Evolutionary conservation across 2,888 invertebrate species (phyloP).

Genomic region (Pristionchus arcanus): DNA sequence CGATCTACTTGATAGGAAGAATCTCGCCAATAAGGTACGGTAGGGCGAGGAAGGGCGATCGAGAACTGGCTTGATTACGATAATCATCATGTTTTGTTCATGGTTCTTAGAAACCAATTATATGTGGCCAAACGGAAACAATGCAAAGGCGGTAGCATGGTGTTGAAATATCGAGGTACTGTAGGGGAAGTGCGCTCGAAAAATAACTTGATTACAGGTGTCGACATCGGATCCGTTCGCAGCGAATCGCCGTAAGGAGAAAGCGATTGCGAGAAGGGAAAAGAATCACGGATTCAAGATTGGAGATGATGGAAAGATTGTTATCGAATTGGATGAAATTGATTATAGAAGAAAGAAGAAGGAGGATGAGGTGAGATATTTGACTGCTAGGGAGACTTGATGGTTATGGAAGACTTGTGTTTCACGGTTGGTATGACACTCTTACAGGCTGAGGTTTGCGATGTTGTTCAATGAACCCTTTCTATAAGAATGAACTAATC

Average conservation of each 20-base stretch:
- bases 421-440: background rate
- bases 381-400: no score
- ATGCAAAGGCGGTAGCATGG: background rate
- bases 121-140: background rate
- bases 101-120: no score
- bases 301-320: slow-evolving; percentile 69
- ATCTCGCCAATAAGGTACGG: slow-evolving; percentile 66
- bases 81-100: background rate
- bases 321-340: slow-evolving; percentile 65
- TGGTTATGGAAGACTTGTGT: background rate
- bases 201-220: slow-evolving; percentile 55
- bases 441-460: background rate
- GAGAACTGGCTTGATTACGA: background rate
- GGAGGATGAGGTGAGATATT: slow-evolving; percentile 49
- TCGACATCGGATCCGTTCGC: slow-evolving; percentile 69
- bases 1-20: slow-evolving; percentile 70
- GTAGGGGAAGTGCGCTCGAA: background rate
- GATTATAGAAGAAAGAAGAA: slow-evolving; percentile 18
- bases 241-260: slow-evolving; percentile 59
- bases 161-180: background rate
- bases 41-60: background rate
- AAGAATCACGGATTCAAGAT: slow-evolving; percentile 69
- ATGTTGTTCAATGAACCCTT: background rate
- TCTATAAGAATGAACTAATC: no score
- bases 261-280: slow-evolving; percentile 56